A percentile compares a stretch with the other conserved stretches of the same genome.
phyloP scores from a whole-genome alignment of 2,888 invertebrate species.

The Minunthozetes semirufus region DNA sequence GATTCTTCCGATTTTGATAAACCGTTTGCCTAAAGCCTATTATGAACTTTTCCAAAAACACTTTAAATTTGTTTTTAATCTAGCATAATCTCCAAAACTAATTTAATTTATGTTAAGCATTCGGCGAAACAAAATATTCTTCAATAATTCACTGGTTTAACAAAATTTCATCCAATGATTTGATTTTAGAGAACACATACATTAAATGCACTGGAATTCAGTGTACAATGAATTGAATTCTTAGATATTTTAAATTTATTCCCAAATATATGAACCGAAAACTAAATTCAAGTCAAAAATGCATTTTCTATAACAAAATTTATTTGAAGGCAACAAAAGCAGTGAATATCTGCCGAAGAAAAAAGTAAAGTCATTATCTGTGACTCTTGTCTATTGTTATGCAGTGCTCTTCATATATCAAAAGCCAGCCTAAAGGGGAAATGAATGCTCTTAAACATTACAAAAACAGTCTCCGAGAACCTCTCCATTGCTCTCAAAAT shows the following conservation, averaged over 20 bases:
- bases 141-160: too few relatives aligned
- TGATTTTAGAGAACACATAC: too few relatives aligned
- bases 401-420: slow-evolving; percentile 28
- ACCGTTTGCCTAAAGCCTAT: slow-evolving; percentile 17
- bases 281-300: background rate
- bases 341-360: background rate
- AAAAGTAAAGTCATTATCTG: slow-evolving; percentile 10
- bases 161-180: too few relatives aligned
- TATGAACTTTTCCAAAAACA: slow-evolving; percentile 1
- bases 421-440: slow-evolving; percentile 30
- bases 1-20: slow-evolving; percentile 15
- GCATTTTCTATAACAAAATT: background rate
- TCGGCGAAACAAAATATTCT: background rate
- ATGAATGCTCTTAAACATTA: slow-evolving; percentile 27
- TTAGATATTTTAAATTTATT: background rate
- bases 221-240: background rate
- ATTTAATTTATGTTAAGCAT: background rate
- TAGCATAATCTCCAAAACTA: background rate
- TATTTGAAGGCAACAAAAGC: background rate
- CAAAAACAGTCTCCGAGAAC: slow-evolving; percentile 27
- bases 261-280: slow-evolving; percentile 9
- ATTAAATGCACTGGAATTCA: background rate
- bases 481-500: slow-evolving; percentile 12
- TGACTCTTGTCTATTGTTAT: background rate
- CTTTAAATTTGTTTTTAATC: slow-evolving; percentile 2